phyloP scores from a whole-genome alignment of 2,797 vertebrate genomes.

The Buphagus erythrorhynchus region DNA sequence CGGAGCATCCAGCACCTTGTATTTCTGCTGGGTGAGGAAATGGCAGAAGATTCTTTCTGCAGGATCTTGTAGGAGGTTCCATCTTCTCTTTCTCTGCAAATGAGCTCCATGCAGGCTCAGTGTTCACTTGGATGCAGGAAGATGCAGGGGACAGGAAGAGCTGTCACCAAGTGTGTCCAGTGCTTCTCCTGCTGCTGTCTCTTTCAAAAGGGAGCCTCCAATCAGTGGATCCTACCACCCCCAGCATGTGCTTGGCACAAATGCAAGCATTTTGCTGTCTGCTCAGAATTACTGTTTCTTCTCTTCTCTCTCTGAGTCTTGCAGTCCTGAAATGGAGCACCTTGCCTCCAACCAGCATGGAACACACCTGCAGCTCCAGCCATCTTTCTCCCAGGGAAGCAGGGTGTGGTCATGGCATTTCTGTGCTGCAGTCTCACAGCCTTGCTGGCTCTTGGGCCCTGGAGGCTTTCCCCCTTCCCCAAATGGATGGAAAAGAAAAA shows the following conservation, averaged over 20 bases:
- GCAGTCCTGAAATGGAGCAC: neutral
- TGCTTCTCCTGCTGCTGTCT: neutral
- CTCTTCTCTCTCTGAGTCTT: neutral
- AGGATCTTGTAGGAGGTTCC: neutral
- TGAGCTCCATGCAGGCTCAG: neutral
- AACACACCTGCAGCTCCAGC: neutral
- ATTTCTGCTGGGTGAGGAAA: neutral
- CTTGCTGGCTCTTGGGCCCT: neutral
- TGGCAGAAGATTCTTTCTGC: neutral
- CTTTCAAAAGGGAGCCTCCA: neutral
- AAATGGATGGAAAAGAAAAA: neutral
- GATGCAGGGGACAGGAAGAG: neutral
- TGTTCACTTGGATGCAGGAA: neutral
- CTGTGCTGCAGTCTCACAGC: neutral
- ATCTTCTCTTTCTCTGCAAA: neutral
- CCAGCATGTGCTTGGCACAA: neutral
- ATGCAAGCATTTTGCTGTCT: neutral
- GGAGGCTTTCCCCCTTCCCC: neutral
- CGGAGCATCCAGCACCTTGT: neutral
- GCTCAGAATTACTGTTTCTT: neutral
- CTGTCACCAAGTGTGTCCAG: rapidly evolving
- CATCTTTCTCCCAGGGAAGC: neutral
- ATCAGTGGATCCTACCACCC: neutral
- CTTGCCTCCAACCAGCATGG: neutral
- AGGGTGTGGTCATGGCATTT: neutral